Evolutionary conservation across 2,113 vertebrate species (phyloP), one percentile per base, ranked within the genome.

Genomic region (Cyprinodon tularosa): DNA sequence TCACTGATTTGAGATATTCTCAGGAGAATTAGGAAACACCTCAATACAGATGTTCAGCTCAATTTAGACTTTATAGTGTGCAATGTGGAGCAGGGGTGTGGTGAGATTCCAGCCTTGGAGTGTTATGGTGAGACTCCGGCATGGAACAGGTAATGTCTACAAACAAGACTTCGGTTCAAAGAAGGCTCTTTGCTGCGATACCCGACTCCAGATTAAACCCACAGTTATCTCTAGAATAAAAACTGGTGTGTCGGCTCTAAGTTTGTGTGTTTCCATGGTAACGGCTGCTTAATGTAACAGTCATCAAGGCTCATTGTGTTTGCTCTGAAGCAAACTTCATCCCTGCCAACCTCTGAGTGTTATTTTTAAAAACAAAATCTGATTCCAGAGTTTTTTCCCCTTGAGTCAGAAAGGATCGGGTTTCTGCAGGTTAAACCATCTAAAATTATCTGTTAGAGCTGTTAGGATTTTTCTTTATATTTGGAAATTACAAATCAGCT

Each of bases 181-280:
- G 17, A 20, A 57, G 20, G 4, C 17, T n/a, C 50, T 57, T 57
- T 47, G 42, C 8, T 47, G 22, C 3, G n/a, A 40, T 9, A 12
- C 3, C 4, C 4, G 64, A 47, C 6, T 42, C 17, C 40, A 45
- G 62, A 40, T 64, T 17, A 11, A n/a, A 20, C 47, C 47, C 12
- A 15, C 47, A 4, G 47, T 15, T 48, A 48, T 14, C 17, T 57
- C 20, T 57, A n/a, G n/a, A 20, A 57, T n/a, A 38, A 62, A 7
- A 12, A 62, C 13, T 12, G 36, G 29, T 39, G 22, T 67, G 11
- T 14, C 20, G 8, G 66, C 65, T 78, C 47, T 36, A n/a, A 70
- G 48, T 17, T 20, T 77, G 48, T 59, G 45, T 4, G 77, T 80
- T 80, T 72, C 81, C 77, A 63, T 17, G 68, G 77, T 50, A 78